These are phyloP conservation scores for Mormyrus lacerda DNA, from an alignment of 2,113 vertebrate species.

Conservation along the genomic window DNA sequence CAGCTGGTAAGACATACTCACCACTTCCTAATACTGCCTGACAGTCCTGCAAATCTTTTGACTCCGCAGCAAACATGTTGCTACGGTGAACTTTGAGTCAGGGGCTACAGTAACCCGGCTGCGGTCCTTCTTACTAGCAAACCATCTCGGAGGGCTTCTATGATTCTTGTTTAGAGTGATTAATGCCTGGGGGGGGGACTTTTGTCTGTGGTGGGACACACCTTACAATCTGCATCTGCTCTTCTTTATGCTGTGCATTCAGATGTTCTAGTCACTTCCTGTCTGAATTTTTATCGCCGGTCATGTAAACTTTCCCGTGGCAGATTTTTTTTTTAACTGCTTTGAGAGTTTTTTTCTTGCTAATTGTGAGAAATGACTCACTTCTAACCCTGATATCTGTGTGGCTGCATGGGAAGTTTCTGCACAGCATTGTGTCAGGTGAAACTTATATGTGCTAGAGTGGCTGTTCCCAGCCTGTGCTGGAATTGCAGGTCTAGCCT, in stretches of 20 bases:
- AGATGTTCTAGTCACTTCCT: background rate
- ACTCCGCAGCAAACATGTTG: background rate
- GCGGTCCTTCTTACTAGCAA: background rate
- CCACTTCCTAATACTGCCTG: background rate
- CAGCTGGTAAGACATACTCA: background rate
- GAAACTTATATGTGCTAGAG: background rate
- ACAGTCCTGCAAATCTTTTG: background rate
- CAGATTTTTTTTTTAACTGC: background rate
- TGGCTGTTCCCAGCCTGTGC: background rate
- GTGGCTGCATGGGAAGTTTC: background rate
- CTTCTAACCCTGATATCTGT: background rate
- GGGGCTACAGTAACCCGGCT: background rate
- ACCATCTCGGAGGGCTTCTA: background rate
- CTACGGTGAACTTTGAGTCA: background rate
- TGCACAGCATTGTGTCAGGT: background rate
- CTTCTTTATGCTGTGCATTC: background rate
- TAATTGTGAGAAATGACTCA: background rate
- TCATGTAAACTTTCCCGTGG: background rate
- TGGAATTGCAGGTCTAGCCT: background rate
- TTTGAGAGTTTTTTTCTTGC: background rate
- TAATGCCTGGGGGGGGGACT: background rate
- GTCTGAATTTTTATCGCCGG: background rate
- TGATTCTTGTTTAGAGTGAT: background rate
- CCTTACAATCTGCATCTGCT: background rate
- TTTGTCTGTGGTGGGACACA: background rate